Percentiles rank a stretch among this genome's conserved stretches.
Conservation (phyloP, 2,113 vertebrate genomes). For the Alethe diademata region DNA sequence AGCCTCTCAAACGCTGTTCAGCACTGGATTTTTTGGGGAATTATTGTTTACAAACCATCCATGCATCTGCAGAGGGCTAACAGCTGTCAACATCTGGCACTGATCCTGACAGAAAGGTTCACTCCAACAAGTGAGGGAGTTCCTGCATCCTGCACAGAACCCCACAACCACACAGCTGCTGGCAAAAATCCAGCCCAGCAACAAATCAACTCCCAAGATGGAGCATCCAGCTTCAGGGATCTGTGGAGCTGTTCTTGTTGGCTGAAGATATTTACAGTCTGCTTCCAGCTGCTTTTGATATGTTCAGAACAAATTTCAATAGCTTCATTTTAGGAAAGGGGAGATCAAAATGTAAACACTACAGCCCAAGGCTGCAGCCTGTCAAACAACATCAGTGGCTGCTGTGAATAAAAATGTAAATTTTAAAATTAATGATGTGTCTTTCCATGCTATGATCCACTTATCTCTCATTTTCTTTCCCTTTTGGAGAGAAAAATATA, state of each 20-base stretch:
- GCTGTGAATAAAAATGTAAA: not conserved
- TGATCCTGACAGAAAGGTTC: not conserved
- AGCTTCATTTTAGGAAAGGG: not conserved
- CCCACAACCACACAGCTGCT: not conserved
- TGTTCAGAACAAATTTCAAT: not conserved
- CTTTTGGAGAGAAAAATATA: not conserved
- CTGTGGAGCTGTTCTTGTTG: not conserved
- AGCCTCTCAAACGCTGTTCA: not conserved
- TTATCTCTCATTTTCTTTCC: not conserved
- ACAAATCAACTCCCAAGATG: not conserved
- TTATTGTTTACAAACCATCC: not conserved
- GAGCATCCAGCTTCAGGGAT: not conserved
- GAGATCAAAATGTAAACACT: not conserved
- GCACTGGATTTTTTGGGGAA: not conserved
- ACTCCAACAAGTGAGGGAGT: not conserved
- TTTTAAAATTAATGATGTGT: not conserved
- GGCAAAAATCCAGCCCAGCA: not conserved
- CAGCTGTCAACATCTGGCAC: not conserved
- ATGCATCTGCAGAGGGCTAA: not conserved
- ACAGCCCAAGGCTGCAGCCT: not conserved
- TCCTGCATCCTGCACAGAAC: not conserved
- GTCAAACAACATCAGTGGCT: not conserved
- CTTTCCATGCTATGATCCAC: not conserved
- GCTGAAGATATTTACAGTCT: not conserved
- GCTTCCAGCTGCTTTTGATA: not conserved